Percentiles rank a stretch among this genome's conserved stretches.
Evolutionary conservation across 2,888 invertebrate genomes (phyloP).

Genomic region (Archips crataeganus): DNA sequence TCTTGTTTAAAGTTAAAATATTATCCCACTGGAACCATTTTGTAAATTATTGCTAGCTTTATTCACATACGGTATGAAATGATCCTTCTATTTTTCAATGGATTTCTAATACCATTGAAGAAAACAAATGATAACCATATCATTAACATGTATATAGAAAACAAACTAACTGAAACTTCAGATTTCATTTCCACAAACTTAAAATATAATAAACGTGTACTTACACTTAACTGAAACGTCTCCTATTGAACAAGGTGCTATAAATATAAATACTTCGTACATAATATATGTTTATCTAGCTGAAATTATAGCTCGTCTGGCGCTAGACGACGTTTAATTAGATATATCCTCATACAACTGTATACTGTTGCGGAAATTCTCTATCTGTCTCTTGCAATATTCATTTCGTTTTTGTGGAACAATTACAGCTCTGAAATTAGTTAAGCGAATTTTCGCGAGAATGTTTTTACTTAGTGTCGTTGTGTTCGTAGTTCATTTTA

Average conservation of each 20-base stretch:
- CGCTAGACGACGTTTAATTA: constrained; percentile 61
- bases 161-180: no score
- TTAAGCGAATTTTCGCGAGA: not conserved
- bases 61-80: no score
- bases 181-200: no score
- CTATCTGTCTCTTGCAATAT: constrained; percentile 42
- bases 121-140: no score
- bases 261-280: not conserved
- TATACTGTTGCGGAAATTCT: constrained; percentile 47
- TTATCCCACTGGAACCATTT: no score
- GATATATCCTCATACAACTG: constrained; percentile 43
- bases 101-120: no score
- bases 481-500: not conserved
- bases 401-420: constrained; percentile 11
- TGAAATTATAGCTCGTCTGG: constrained; percentile 46
- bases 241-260: not conserved
- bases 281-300: constrained; percentile 16
- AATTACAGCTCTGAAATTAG: constrained; percentile 4
- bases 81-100: no score
- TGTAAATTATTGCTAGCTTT: no score
- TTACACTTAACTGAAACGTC: no score
- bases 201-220: no score
- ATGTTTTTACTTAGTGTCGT: not conserved
- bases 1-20: no score
- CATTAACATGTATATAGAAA: no score